Conservation (phyloP, 2,797 vertebrate species). For the Zalophus californianus region DNA sequence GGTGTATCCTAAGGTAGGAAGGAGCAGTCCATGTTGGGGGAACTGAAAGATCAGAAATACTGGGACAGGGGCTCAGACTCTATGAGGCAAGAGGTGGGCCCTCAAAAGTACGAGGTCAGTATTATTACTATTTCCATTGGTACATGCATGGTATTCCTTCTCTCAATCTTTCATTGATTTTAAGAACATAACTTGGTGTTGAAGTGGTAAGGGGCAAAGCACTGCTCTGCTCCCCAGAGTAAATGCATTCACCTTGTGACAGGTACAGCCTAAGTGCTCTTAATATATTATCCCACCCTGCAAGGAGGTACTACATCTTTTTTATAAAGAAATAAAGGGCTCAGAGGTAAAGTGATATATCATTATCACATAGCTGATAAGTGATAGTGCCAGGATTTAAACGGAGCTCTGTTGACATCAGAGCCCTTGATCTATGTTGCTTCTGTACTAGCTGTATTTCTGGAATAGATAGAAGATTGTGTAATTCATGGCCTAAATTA, state of each 20-base stretch:
- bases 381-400: background rate
- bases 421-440: background rate
- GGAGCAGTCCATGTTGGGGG: background rate
- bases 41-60: background rate
- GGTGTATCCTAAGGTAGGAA: background rate
- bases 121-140: background rate
- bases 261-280: background rate
- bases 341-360: slow-evolving; percentile 13
- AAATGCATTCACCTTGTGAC: background rate
- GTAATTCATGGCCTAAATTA: background rate
- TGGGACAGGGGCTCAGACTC: background rate
- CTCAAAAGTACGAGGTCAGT: background rate
- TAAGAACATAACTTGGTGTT: slow-evolving; percentile 2
- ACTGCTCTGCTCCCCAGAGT: background rate
- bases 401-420: background rate
- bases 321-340: background rate
- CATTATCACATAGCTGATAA: background rate
- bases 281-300: background rate
- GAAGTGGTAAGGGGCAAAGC: background rate
- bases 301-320: background rate
- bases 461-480: background rate
- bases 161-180: slow-evolving; percentile 7
- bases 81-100: background rate
- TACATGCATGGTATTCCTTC: background rate
- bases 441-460: slow-evolving; percentile 2